Base-by-base conservation (phyloP, 2,888 invertebrate genomes). In the Andricus quercusramuli region DNA sequence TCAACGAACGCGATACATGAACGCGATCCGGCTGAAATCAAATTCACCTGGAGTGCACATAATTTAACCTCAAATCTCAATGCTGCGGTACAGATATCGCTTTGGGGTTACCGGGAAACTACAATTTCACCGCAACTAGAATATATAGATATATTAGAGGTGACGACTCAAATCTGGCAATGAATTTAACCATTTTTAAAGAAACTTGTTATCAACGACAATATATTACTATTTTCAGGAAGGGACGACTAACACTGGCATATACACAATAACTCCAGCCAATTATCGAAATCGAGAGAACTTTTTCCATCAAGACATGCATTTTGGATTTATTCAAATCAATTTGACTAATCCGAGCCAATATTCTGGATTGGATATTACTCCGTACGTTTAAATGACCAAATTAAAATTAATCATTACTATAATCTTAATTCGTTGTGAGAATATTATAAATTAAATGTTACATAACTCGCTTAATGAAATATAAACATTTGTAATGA, bases 91-190 rank as follows among this genome's bases (percentile, higher is more conserved):
- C 95, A 95, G 85, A 96, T 98, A 86, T 97, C 97, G 0, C 92
- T 98, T 17, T 98, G 97, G 97, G 98, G 98, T 0, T 98, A 98
- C 93, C 95, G 96, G 77, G 98, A 98, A 93, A 95, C 95, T 0
- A 97, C 96, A 0, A 97, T 97, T 80, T 93, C 94, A 74, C 98
- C 98, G 0, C 96, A 97, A 89, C 93, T 98, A 68, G 94, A 97
- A 82, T 98, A 95, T 90, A 98, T 98, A 80, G 96, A 96, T 83
- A 94, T 95, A 85, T 94, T 97, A 76, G 96, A 96, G 91, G 94
- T 94, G 59, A 79, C 6, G 9, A 66, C 17, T 3, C 5, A 8
- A 37, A 9, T 67, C 9, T 32, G 17, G 13, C n/a, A n/a, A 67
- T n/a, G 9, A 32, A 47, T 47, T 0, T 13, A 29, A 4, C 1